phyloP scores from a whole-genome alignment of 2,113 vertebrate species.

The Myrmecobius fasciatus region DNA sequence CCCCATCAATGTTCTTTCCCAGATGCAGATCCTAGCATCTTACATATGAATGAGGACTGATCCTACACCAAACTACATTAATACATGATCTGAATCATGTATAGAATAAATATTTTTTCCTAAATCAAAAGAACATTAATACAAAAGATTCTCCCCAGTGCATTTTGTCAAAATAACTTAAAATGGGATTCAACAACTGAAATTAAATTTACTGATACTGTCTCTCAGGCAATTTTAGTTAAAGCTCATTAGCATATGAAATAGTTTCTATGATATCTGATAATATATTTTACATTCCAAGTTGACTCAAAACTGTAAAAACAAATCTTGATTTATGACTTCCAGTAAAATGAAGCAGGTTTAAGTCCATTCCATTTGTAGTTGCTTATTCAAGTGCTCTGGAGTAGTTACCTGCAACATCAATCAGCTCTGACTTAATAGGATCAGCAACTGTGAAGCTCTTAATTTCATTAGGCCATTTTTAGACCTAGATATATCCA shows the following conservation, averaged over 20 bases:
- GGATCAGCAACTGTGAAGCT: neutral
- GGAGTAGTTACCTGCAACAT: neutral
- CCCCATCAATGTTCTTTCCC: neutral
- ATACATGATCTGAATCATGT: neutral
- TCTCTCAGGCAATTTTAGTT: too few relatives aligned
- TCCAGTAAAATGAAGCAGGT: neutral
- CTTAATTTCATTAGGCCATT: neutral
- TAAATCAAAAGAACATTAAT: neutral
- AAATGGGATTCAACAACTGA: neutral
- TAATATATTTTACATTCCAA: neutral
- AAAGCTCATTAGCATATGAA: neutral
- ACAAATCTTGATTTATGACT: neutral
- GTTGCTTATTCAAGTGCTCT: neutral
- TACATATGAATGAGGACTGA: neutral
- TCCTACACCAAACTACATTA: neutral
- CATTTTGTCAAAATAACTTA: neutral
- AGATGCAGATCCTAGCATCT: neutral
- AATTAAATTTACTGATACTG: neutral
- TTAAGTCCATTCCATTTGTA: neutral
- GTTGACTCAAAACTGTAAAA: neutral
- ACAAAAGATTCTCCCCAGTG: neutral
- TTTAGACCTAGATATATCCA: neutral
- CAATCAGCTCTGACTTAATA: neutral
- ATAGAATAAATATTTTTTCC: neutral
- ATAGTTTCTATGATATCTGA: neutral